phyloP scores from a whole-genome alignment of 1,140 invertebrate species.

The Hormaphis cornu region DNA sequence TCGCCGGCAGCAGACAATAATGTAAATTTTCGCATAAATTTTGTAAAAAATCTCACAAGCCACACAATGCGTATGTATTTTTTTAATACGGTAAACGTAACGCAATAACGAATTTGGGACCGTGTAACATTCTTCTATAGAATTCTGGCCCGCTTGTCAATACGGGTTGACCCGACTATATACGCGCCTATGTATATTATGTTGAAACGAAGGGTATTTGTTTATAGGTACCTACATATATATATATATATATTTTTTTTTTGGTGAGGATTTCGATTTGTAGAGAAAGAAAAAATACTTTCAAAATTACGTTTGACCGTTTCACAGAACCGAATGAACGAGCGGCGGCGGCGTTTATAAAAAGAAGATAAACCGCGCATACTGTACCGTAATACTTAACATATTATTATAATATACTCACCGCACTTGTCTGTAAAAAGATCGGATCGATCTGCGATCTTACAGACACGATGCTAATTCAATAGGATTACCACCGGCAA shows the following conservation, averaged over 20 bases:
- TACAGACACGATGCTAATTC: neutral
- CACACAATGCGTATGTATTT: neutral
- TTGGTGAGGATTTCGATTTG: neutral
- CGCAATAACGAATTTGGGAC: neutral
- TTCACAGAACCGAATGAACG: neutral
- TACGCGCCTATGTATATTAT: too few species aligned
- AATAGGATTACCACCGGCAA: too few species aligned
- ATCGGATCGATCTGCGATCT: neutral
- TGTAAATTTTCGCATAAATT: conserved; percentile 7
- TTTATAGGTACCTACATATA: neutral
- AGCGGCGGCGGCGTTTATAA: neutral
- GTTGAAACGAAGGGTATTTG: neutral
- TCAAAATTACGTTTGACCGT: neutral
- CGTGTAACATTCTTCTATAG: neutral
- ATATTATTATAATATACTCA: neutral
- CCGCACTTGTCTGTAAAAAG: neutral
- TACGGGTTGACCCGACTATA: neutral
- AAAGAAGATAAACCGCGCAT: neutral
- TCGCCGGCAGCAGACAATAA: neutral
- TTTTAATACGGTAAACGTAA: too few species aligned
- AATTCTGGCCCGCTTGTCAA: neutral
- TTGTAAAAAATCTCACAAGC: neutral
- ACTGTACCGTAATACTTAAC: too few species aligned
- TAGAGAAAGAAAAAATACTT: neutral
- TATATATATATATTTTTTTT: neutral